A percentile compares a stretch with the other conserved stretches of the same genome.
These are phyloP conservation scores for Heteromyza rotundicornis DNA, from an alignment of 2,888 invertebrate species.

Conservation along the genomic window DNA sequence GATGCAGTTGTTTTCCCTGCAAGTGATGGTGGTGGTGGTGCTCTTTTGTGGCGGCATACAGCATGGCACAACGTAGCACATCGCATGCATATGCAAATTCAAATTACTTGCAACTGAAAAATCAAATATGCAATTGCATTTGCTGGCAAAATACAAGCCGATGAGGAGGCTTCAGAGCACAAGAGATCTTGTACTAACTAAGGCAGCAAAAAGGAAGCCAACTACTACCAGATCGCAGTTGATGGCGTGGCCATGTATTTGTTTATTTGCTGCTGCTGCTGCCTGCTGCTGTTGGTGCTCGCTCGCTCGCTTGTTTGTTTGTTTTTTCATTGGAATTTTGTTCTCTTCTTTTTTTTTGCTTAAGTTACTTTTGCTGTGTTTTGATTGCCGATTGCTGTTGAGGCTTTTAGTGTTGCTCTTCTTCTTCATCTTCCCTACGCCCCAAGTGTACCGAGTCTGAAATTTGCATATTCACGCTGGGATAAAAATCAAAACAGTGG, in stretches of 20 bases:
- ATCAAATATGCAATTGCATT: slow-evolving; percentile 1
- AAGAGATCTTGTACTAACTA: not conserved
- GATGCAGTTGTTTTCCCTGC: too few species aligned
- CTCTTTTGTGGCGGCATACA: too few species aligned
- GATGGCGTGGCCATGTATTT: not conserved
- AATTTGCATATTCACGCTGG: slow-evolving; percentile 53
- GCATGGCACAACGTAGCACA: too few species aligned
- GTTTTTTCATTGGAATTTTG: not conserved
- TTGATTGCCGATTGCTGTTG: not conserved
- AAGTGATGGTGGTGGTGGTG: too few species aligned
- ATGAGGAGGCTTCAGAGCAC: not conserved
- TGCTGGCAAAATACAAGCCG: too few species aligned
- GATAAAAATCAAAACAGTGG: slow-evolving; percentile 55
- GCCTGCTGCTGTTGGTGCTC: not conserved
- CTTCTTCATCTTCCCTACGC: not conserved
- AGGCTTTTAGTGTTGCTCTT: not conserved
- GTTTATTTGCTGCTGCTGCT: not conserved
- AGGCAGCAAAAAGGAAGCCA: too few species aligned
- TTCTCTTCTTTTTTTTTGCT: too few species aligned
- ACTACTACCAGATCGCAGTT: not conserved
- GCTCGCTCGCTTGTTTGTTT: slow-evolving; percentile 6
- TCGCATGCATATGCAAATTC: slow-evolving; percentile 6
- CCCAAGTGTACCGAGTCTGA: not conserved
- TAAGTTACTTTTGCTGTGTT: too few species aligned
- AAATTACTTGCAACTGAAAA: slow-evolving; percentile 8